Base-by-base conservation (phyloP, 2,797 vertebrate species). In the Channallabes apus region DNA sequence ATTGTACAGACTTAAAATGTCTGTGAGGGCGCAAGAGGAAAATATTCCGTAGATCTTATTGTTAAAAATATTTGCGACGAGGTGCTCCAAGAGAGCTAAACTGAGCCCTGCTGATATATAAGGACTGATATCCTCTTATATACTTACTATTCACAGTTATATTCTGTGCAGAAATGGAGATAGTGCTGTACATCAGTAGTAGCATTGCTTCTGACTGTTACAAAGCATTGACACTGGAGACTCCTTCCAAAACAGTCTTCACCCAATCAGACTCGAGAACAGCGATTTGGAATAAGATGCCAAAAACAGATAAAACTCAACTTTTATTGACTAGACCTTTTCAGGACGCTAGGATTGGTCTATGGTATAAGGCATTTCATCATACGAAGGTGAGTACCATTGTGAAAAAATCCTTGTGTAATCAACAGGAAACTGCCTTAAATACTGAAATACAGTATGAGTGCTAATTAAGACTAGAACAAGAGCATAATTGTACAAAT, bases 331-430 rank as follows among this genome's bases (percentile, higher is more conserved):
- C 32, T 24, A 35, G 46, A 5, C 14, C 35, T 78, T 35, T 24
- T 62, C 27, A 5, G 15, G 18, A 59, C 20, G 27, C 27, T 4
- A 3, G 1, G n/a, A 29, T 18, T 56, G 51, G 58, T 35, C 27
- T 38, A 15, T 0, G 1, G 22, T 11, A 38, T 7, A n/a, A 62
- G 5, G 22, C 32, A 1, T 41, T 76, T 61, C 29, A 32, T 77
- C 29, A 24, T 20, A 15, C 11, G n/a, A 24, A 27, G 32, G 77
- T 27, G 22, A 27, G 59, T 41, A 8, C 35, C 17, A 17, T 41
- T 79, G 24, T 61, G 38, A 80, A 65, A 65, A 65, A 46, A 51
- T 51, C 46, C 46, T 51, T 12, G 61, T 80, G 78, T 27, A 67
- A 51, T 51, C 61, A 80, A 67, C n/a, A 80, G 6, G 61, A 15